phyloP scores from a whole-genome alignment of 2,888 invertebrate species.

The Frankliniella fusca region DNA sequence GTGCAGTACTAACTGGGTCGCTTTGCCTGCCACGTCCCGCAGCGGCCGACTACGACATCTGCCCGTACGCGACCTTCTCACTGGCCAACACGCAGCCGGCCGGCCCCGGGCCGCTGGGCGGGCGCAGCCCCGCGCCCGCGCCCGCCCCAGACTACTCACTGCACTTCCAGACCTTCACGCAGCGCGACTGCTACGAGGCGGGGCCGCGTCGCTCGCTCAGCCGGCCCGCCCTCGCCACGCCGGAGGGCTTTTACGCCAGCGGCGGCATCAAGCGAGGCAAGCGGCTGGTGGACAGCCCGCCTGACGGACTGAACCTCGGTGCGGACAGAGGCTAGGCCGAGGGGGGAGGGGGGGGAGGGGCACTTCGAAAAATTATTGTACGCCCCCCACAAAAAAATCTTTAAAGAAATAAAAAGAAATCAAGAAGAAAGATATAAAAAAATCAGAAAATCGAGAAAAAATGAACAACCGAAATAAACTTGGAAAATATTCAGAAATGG shows the following conservation, averaged over 20 bases:
- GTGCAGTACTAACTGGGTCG: no score
- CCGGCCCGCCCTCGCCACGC: constrained; percentile 2
- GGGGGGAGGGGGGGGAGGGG: no score
- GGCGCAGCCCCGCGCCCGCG: constrained; percentile 33
- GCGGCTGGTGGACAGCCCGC: constrained; percentile 40
- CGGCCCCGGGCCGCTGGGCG: neutral
- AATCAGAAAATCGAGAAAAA: no score
- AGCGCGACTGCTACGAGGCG: constrained; percentile 43
- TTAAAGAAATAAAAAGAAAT: no score
- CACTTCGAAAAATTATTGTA: no score
- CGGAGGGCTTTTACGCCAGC: constrained; percentile 1
- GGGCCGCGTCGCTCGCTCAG: constrained; percentile 30
- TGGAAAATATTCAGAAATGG: no score
- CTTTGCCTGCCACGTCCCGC: neutral
- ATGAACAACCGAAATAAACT: no score
- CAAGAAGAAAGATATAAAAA: no score
- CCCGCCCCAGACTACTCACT: constrained; percentile 40
- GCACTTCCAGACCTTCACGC: constrained; percentile 45
- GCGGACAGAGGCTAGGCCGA: no score
- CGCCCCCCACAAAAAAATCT: no score
- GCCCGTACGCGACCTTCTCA: constrained; percentile 47
- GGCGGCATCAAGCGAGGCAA: neutral
- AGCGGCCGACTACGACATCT: constrained; percentile 44
- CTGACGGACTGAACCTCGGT: constrained; percentile 44
- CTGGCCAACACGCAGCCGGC: constrained; percentile 33